Percentiles rank a stretch among this genome's conserved stretches.
These are phyloP conservation scores for Deilephila elpenor DNA, from an alignment of 2,888 invertebrate species.

Conservation along the genomic window DNA sequence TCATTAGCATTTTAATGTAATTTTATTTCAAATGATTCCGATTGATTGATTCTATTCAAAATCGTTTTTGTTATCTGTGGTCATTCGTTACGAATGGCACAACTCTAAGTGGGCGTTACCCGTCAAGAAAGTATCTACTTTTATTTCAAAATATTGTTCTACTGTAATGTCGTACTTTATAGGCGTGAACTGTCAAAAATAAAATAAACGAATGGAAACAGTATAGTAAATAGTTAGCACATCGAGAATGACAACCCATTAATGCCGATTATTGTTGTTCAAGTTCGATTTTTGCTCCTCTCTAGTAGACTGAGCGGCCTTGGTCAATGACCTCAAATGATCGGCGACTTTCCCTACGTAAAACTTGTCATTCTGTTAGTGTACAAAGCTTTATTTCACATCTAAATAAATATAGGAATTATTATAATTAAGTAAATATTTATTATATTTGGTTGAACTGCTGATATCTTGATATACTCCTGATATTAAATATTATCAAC, in stretches of 20 bases:
- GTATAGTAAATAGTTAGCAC: background rate
- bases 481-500: background rate
- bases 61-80: no score
- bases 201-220: no score
- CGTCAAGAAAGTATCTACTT: no score
- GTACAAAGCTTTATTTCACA: background rate
- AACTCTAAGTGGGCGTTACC: no score
- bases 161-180: no score
- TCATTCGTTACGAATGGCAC: no score
- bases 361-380: background rate
- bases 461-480: background rate
- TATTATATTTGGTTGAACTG: background rate
- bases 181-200: no score
- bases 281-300: background rate
- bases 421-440: background rate
- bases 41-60: no score
- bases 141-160: no score
- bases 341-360: constrained; percentile 10
- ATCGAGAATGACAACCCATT: background rate
- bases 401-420: background rate
- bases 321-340: constrained; percentile 23
- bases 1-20: no score
- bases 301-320: background rate
- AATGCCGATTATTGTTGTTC: background rate
- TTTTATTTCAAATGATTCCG: no score